phyloP scores from a whole-genome alignment of 2,113 vertebrate species.

The Dendrocopos noguchii region DNA sequence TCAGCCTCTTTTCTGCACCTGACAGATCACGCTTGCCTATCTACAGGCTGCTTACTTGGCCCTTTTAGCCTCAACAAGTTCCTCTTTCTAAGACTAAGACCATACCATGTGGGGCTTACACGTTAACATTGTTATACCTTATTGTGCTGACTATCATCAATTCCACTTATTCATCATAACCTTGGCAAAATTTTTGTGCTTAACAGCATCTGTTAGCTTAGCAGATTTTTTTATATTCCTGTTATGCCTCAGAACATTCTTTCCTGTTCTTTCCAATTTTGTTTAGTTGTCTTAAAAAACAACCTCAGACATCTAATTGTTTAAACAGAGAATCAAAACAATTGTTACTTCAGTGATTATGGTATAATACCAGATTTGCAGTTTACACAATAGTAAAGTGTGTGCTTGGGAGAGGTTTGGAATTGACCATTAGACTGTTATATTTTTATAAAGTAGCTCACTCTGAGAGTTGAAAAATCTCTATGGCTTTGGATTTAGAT shows the following conservation, averaged over 20 bases:
- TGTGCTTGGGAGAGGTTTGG: neutral
- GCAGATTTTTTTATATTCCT: neutral
- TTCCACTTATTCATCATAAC: neutral
- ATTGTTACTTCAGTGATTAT: neutral
- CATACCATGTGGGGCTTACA: neutral
- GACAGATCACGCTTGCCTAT: neutral
- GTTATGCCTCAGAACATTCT: neutral
- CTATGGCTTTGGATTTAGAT: conserved; percentile 60
- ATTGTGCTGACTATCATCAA: neutral
- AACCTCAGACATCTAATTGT: neutral
- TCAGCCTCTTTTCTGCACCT: neutral
- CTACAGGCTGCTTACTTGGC: neutral
- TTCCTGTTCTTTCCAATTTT: neutral
- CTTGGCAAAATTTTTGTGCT: neutral
- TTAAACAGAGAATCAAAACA: neutral
- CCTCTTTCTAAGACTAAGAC: neutral
- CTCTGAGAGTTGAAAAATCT: conserved; percentile 18
- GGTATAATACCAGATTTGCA: neutral
- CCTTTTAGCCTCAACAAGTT: neutral
- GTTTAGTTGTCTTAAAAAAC: neutral
- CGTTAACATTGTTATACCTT: neutral
- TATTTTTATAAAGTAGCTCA: neutral
- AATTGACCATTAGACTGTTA: neutral
- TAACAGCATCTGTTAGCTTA: neutral
- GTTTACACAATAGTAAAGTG: neutral